Conservation (phyloP, 2,113 vertebrate genomes). For the Poeciliopsis occidentalis region DNA sequence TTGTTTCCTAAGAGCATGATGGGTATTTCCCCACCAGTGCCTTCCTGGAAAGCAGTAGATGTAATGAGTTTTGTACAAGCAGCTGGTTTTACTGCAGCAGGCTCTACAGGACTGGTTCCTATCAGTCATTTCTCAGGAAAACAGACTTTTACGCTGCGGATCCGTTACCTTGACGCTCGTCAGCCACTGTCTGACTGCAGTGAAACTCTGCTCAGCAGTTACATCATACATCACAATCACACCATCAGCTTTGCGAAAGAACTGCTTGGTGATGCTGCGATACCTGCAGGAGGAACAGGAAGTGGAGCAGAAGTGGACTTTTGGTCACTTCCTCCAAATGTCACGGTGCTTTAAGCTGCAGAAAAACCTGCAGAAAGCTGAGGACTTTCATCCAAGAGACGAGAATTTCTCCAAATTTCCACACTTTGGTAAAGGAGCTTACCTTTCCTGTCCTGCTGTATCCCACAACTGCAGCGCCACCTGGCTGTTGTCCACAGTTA, state of each 20-base stretch:
- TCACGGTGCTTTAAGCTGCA: neutral
- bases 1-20: conserved; percentile 92
- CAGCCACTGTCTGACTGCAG: conserved; percentile 88
- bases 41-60: conserved; percentile 79
- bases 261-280: conserved; percentile 93
- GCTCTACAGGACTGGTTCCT: neutral
- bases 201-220: conserved; percentile 86
- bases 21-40: conserved; percentile 84
- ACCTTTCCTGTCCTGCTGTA: conserved; percentile 93
- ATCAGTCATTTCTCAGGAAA: neutral
- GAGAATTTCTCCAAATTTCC: neutral
- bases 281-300: conserved; percentile 78
- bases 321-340: neutral
- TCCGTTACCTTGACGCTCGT: conserved; percentile 86
- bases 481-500: conserved; percentile 83
- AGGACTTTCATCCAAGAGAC: neutral
- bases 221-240: conserved; percentile 92
- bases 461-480: conserved; percentile 94
- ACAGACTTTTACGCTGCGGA: neutral
- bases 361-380: too few relatives aligned
- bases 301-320: neutral
- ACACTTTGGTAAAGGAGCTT: neutral
- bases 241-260: conserved; percentile 93
- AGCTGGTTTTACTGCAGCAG: too few relatives aligned
- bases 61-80: neutral